Base-by-base conservation (phyloP, 2,888 invertebrate species). In the Megastigmus dorsalis region DNA sequence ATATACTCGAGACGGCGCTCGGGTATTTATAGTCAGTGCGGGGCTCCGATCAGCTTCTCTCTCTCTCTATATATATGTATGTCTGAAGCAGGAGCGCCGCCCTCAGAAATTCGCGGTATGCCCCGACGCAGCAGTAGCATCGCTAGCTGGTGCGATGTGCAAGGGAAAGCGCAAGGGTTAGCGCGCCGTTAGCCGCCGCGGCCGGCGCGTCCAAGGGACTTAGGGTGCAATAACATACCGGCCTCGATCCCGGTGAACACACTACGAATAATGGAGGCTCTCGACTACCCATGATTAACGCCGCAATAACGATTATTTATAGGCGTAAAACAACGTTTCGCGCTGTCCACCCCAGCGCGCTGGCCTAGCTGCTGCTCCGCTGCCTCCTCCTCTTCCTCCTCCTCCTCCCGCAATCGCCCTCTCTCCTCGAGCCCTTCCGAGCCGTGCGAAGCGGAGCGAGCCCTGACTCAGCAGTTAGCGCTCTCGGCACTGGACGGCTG, bases 251-350 rank as follows among this genome's bases (percentile, higher is more conserved):
- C 79, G 78, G 74, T 67, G 75, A 79, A 79, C 79, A 79, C 79
- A 80, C 81, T 80, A 81, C 80, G 82, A 84, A 84, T 84, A 83
- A 84, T 84, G 36, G 79, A 77, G 79, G 72, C 76, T 77, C 82
- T 81, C 82, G 83, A 83, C 84, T 83, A 84, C 82, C 84, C 84
- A 84, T 85, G 85, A 85, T 85, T 85, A 85, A 85, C 85, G 84
- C 80, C 80, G 85, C 84, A 85, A 85, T 85, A 85, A 85, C 85
- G 84, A 85, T 85, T 85, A 85, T 85, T 85, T 85, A 85, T 85
- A 83, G 85, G 83, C 81, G 80, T 82, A 84, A 85, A 85, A 85
- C 85, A 85, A 85, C 85, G 85, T 85, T 85, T 85, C 84, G 82
- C 84, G 79, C 78, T 83, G 84, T 84, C 84, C 84, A 80, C 80